Percentiles rank a stretch among this genome's conserved stretches.
Conservation (phyloP, 2,113 vertebrate genomes). For the Petrocephalus microphthalmus region DNA sequence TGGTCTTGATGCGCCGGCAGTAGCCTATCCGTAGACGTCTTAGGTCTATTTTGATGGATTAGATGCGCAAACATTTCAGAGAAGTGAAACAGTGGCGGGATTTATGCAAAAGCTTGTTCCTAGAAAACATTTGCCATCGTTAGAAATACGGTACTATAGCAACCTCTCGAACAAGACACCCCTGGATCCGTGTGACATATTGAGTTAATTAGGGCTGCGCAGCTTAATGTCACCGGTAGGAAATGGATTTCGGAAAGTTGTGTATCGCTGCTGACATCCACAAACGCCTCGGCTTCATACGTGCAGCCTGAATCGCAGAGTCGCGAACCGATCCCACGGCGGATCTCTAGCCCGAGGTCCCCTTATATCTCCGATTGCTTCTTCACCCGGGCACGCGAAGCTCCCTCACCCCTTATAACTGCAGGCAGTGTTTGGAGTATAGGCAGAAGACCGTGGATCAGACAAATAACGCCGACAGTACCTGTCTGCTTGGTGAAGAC, state of each 20-base stretch:
- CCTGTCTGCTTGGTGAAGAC: background rate
- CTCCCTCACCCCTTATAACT: background rate
- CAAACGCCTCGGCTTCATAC: background rate
- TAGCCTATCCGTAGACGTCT: background rate
- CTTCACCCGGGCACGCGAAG: background rate
- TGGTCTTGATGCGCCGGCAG: background rate
- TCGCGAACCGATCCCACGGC: background rate
- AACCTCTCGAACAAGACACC: background rate
- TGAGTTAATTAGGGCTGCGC: background rate
- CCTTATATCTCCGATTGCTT: too few relatives aligned
- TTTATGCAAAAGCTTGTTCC: background rate
- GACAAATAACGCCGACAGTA: background rate
- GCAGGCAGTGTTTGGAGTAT: background rate
- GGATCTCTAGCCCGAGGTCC: background rate
- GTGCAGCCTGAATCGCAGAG: background rate
- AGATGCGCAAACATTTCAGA: background rate
- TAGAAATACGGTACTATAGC: background rate
- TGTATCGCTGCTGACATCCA: background rate
- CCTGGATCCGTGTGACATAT: background rate
- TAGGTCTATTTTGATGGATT: background rate
- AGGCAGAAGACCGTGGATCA: background rate
- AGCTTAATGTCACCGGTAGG: background rate
- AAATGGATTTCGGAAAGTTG: background rate
- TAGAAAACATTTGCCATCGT: background rate
- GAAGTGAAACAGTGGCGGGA: background rate